Percentiles rank a stretch among this genome's conserved stretches.
These are phyloP conservation scores for Climacteris rufus DNA, from an alignment of 2,113 vertebrate species.

Conservation along the genomic window DNA sequence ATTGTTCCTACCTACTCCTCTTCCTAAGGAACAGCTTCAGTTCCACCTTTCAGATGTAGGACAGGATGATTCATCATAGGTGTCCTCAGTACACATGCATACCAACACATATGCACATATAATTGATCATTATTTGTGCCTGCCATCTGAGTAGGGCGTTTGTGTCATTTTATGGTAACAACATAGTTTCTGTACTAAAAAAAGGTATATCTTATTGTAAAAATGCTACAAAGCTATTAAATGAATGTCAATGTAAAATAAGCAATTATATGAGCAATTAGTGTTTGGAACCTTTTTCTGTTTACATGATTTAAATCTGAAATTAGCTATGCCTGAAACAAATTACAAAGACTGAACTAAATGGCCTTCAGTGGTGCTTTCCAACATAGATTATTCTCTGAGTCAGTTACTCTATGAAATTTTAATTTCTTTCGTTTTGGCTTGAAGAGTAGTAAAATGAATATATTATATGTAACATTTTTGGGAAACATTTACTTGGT, in stretches of 20 bases:
- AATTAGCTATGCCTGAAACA: not conserved
- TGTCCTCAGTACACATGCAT: not conserved
- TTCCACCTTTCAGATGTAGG: not conserved
- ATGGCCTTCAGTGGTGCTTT: not conserved
- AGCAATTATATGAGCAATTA: not conserved
- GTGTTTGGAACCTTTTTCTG: not conserved
- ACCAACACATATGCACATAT: not conserved
- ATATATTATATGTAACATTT: not conserved
- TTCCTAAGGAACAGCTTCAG: not conserved
- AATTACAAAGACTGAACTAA: not conserved
- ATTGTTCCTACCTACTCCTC: not conserved
- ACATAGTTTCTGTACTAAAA: not conserved
- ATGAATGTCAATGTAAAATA: not conserved
- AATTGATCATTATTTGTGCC: not conserved
- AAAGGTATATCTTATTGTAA: not conserved
- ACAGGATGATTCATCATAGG: not conserved
- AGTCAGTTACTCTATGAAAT: not conserved
- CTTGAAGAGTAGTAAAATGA: not conserved
- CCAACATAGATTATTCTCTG: not conserved
- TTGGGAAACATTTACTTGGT: not conserved
- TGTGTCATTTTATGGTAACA: not conserved
- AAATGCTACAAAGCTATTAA: not conserved
- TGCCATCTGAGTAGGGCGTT: not conserved
- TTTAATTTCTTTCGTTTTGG: not conserved
- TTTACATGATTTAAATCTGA: not conserved